Percentiles rank a stretch among this genome's conserved stretches.
phyloP scores from a whole-genome alignment of 2,797 vertebrate species.

The Argyrosomus regius region DNA sequence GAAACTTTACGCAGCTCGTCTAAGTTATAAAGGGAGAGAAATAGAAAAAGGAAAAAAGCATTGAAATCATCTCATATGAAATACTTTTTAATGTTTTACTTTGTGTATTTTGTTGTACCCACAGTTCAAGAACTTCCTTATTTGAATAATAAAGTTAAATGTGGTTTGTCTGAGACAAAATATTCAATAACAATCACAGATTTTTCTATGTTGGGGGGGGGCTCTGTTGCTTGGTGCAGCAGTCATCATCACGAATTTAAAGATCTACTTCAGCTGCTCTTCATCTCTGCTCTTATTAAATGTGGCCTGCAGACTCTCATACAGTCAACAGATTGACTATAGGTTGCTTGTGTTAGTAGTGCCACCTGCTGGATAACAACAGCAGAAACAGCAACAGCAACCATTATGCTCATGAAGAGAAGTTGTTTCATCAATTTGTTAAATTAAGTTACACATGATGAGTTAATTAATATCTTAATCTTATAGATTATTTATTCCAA shows the following conservation, averaged over 20 bases:
- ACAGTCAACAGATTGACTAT: not conserved
- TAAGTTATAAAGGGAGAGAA: too few relatives aligned
- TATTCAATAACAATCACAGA: not conserved
- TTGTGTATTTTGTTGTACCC: not conserved
- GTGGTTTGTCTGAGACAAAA: not conserved
- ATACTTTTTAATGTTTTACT: not conserved
- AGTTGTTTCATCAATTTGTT: not conserved
- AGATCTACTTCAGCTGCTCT: not conserved
- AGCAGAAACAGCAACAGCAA: not conserved
- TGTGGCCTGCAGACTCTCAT: not conserved
- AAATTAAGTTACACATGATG: not conserved
- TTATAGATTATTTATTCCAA: too few relatives aligned
- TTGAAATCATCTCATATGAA: not conserved
- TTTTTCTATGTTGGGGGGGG: not conserved
- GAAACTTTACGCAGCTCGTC: not conserved
- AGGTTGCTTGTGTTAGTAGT: not conserved
- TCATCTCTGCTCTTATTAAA: not conserved
- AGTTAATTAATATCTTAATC: not conserved
- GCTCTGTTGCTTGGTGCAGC: too few relatives aligned
- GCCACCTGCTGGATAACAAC: constrained; percentile 54
- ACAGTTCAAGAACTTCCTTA: not conserved
- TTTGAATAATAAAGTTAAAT: not conserved
- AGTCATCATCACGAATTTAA: not conserved
- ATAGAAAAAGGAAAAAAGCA: not conserved
- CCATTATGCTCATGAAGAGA: too few relatives aligned